Evolutionary conservation across 2,113 vertebrate genomes (phyloP).

Genomic region (Poecilia latipinna): DNA sequence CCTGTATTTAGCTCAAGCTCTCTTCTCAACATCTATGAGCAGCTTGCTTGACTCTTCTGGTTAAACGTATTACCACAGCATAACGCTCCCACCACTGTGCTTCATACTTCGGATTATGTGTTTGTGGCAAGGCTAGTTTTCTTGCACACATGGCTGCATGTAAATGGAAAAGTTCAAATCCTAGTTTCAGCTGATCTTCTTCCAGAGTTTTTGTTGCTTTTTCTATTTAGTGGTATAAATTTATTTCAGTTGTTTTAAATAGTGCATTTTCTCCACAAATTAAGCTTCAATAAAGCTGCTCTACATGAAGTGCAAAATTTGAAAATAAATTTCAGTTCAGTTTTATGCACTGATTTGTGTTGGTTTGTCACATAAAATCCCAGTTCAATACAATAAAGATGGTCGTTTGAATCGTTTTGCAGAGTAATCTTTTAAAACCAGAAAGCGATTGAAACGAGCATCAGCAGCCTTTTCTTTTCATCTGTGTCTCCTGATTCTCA

Average conservation of each 20-base stretch:
- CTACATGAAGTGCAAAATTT: no score
- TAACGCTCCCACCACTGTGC: background rate
- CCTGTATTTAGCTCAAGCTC: background rate
- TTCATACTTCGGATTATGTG: background rate
- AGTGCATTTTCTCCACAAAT: background rate
- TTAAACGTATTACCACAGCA: background rate
- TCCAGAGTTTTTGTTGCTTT: background rate
- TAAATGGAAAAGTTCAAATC: no score
- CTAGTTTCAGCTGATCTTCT: no score
- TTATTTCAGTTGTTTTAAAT: background rate
- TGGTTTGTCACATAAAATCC: background rate
- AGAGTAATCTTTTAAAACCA: constrained; percentile 34
- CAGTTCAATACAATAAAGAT: background rate
- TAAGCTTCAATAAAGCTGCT: background rate
- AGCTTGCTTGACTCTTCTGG: background rate
- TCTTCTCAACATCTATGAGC: background rate
- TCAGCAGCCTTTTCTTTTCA: constrained; percentile 30
- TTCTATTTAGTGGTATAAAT: background rate
- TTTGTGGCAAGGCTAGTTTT: background rate
- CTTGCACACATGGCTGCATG: background rate
- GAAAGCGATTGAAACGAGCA: constrained; percentile 50
- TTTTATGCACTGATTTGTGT: no score
- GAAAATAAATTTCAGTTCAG: no score
- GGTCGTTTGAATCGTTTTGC: background rate
- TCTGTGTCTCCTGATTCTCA: constrained; percentile 17